phyloP scores from a whole-genome alignment of 2,888 invertebrate genomes.

The Monopis laevigella region DNA sequence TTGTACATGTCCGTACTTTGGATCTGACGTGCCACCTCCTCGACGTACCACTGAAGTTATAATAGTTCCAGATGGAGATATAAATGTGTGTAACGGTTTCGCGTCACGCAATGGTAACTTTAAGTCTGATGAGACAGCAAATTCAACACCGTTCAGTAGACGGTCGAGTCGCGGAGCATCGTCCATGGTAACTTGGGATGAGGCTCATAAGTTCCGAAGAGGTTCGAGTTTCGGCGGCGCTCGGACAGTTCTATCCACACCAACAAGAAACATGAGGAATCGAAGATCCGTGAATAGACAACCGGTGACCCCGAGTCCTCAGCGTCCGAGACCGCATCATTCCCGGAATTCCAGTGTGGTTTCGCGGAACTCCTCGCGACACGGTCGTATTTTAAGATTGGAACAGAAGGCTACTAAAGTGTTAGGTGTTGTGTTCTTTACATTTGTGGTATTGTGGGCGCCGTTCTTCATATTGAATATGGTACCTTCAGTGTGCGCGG shows the following conservation, averaged over 20 bases:
- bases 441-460: constrained; percentile 95
- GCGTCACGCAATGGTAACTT: constrained; percentile 36
- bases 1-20: constrained; percentile 85
- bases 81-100: constrained; percentile 50
- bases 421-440: constrained; percentile 92
- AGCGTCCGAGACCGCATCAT: constrained; percentile 74
- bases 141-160: constrained; percentile 55
- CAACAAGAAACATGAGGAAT: constrained; percentile 42
- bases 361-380: constrained; percentile 82
- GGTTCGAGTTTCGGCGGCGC: constrained; percentile 79
- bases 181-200: constrained; percentile 82
- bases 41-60: constrained; percentile 56
- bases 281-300: constrained; percentile 44
- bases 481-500: constrained; percentile 82
- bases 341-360: constrained; percentile 84
- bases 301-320: constrained; percentile 39
- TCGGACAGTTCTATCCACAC: constrained; percentile 68
- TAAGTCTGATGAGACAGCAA: constrained; percentile 39
- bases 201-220: constrained; percentile 68
- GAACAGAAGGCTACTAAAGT: constrained; percentile 98
- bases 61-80: constrained; percentile 64
- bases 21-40: constrained; percentile 70
- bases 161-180: constrained; percentile 71
- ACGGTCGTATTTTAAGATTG: constrained; percentile 83
- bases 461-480: constrained; percentile 93